These are phyloP conservation scores for Elephantulus edwardii DNA, from an alignment of 2,113 vertebrate genomes.

Conservation along the genomic window DNA sequence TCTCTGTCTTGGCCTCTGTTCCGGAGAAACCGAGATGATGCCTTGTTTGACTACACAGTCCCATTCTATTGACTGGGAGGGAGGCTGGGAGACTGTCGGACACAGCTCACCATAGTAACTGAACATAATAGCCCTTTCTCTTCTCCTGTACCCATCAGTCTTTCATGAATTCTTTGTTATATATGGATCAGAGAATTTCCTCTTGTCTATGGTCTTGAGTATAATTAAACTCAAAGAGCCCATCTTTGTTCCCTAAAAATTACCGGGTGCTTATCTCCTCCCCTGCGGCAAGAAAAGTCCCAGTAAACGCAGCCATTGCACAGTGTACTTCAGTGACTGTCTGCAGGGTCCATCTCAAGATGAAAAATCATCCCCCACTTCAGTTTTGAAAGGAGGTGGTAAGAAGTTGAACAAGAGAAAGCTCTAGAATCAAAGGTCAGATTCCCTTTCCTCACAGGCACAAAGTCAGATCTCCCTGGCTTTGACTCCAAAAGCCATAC, in stretches of 20 bases:
- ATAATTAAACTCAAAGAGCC: neutral
- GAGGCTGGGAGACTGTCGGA: neutral
- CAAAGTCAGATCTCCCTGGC: neutral
- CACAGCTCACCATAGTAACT: neutral
- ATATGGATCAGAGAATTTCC: neutral
- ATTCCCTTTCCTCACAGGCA: neutral
- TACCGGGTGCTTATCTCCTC: neutral
- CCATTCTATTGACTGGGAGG: too few relatives aligned
- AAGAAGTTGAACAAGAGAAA: neutral
- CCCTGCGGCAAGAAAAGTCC: neutral
- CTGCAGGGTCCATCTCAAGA: neutral
- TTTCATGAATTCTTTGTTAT: neutral
- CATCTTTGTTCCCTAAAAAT: neutral
- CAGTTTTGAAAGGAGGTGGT: neutral
- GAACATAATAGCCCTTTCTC: too few relatives aligned
- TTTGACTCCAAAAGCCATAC: neutral
- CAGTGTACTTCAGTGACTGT: too few relatives aligned
- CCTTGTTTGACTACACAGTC: too few relatives aligned
- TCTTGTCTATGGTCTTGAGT: neutral
- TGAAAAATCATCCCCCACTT: neutral
- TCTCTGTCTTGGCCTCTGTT: neutral
- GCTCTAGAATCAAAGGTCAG: neutral
- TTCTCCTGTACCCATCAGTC: neutral
- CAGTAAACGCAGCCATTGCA: neutral
- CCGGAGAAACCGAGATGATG: neutral